Conservation (phyloP, 2,888 invertebrate species). For the Phalera bucephala region DNA sequence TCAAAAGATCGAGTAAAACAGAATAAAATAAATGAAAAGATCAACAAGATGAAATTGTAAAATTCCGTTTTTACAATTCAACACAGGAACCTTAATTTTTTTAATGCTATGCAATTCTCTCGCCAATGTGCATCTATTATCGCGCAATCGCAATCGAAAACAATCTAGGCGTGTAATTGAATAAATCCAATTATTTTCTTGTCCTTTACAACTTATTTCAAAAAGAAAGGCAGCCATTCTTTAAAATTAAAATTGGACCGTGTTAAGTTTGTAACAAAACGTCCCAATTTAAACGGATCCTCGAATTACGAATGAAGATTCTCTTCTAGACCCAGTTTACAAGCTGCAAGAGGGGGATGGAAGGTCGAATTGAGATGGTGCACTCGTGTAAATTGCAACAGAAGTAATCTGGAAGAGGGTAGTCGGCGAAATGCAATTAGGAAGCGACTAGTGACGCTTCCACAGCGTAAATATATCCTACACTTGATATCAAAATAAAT, state of each 20-base stretch:
- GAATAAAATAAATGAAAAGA: too few species aligned
- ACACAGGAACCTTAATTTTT: too few species aligned
- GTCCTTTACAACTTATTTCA: conserved; percentile 18
- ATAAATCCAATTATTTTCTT: conserved; percentile 26
- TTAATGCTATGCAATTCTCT: neutral
- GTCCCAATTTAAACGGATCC: conserved; percentile 27
- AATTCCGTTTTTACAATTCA: too few species aligned
- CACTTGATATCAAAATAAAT: conserved; percentile 20
- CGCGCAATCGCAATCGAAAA: neutral
- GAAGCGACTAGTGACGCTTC: conserved; percentile 42
- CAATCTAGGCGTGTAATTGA: conserved; percentile 7
- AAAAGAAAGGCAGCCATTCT: conserved; percentile 26
- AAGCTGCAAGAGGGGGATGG: conserved; percentile 14
- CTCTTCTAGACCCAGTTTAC: conserved; percentile 11
- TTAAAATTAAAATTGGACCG: conserved; percentile 34
- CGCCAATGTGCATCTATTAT: neutral
- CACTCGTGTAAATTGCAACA: conserved; percentile 47
- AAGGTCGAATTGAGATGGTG: conserved; percentile 34
- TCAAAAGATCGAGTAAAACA: too few species aligned
- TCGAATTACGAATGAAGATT: conserved; percentile 24
- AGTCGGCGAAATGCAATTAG: conserved; percentile 52
- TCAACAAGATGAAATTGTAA: too few species aligned
- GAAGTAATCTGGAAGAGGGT: conserved; percentile 47
- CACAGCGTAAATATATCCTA: conserved; percentile 31
- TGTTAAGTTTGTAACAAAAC: conserved; percentile 30